Evolutionary conservation across 2,797 vertebrate species (phyloP).

Genomic region (Sylvilagus floridanus): DNA sequence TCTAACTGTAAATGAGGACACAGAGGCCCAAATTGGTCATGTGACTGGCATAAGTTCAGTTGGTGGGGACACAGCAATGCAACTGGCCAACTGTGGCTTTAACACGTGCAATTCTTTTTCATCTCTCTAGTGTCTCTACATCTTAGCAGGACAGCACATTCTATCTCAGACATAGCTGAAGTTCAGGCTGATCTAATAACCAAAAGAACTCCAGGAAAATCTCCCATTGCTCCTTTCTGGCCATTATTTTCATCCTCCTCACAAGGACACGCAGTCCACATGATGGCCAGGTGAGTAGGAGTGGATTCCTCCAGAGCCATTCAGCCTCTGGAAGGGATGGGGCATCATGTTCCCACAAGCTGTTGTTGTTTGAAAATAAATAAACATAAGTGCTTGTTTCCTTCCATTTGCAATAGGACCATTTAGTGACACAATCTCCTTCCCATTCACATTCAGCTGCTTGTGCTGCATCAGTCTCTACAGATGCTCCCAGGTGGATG

Average conservation of each 20-base stretch:
- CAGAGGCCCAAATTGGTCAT: not conserved
- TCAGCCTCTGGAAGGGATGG: conserved; percentile 54
- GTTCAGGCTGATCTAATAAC: conserved; percentile 57
- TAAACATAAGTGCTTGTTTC: conserved; percentile 60
- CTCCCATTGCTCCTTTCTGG: not conserved
- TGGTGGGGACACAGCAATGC: not conserved
- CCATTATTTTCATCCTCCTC: conserved; percentile 49
- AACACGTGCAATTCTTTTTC: not conserved
- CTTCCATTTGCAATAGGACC: conserved; percentile 59
- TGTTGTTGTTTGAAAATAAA: not conserved
- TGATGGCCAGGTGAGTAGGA: not conserved
- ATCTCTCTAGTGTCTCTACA: not conserved
- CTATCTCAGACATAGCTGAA: not conserved
- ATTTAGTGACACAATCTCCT: conserved; percentile 57
- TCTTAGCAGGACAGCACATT: conserved; percentile 5
- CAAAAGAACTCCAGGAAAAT: conserved; percentile 6
- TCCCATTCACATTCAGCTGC: conserved; percentile 72
- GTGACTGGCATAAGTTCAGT: not conserved
- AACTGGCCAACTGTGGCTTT: not conserved
- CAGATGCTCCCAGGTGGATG: conserved; percentile 61
- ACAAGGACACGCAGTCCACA: conserved; percentile 26
- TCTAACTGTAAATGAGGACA: not conserved
- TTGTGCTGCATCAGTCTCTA: conserved; percentile 64
- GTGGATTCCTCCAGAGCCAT: conserved; percentile 56
- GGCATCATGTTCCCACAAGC: conserved; percentile 18